Conservation (phyloP, 2,797 vertebrate genomes). For the Pseudopleuronectes americanus region DNA sequence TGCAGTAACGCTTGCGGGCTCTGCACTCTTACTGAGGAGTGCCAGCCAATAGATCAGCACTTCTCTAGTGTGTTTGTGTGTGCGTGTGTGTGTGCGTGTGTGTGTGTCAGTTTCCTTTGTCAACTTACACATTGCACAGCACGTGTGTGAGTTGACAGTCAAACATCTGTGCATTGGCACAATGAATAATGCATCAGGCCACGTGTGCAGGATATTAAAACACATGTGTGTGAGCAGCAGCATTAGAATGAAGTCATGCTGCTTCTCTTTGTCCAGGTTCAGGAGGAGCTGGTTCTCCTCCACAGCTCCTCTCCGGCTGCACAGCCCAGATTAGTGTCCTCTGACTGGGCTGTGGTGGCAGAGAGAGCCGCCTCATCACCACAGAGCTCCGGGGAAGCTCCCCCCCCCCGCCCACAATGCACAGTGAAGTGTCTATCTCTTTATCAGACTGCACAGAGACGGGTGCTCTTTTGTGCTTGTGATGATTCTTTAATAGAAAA, state of each 20-base stretch:
- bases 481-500: constrained; percentile 59
- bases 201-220: constrained; percentile 6
- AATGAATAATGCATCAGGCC: constrained; percentile 40
- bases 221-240: background rate
- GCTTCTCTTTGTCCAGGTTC: constrained; percentile 34
- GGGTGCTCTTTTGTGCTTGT: constrained; percentile 34
- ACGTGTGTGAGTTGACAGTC: constrained; percentile 15
- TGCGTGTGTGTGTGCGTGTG: constrained; percentile 4
- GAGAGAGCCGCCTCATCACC: constrained; percentile 50
- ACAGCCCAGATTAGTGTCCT: constrained; percentile 57
- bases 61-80: constrained; percentile 9
- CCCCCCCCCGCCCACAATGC: background rate
- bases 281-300: constrained; percentile 43
- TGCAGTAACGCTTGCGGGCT: constrained; percentile 44
- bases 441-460: constrained; percentile 11
- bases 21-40: constrained; percentile 31
- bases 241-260: constrained; percentile 28
- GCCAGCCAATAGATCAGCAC: constrained; percentile 44
- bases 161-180: constrained; percentile 17
- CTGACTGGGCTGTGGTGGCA: constrained; percentile 49
- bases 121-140: background rate
- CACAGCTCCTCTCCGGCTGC: constrained; percentile 37
- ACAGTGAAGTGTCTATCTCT: constrained; percentile 29
- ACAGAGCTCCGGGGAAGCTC: constrained; percentile 32
- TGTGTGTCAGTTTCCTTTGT: constrained; percentile 4